These are phyloP conservation scores for Halichoerus grypus DNA, from an alignment of 2,113 vertebrate genomes.

Conservation along the genomic window DNA sequence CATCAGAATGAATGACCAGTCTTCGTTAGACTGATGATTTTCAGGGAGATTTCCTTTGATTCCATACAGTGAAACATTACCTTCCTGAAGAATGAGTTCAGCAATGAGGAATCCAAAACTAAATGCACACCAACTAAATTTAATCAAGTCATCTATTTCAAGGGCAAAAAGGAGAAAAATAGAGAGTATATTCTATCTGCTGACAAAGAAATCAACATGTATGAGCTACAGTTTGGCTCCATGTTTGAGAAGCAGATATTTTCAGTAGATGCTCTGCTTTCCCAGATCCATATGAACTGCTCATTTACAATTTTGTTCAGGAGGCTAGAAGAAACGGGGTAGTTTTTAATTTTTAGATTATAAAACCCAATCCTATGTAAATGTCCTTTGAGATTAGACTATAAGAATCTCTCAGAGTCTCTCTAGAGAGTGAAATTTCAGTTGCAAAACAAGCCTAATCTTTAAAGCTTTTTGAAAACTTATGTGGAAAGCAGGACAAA, in stretches of 20 bases:
- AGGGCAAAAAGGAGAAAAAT: constrained; percentile 69
- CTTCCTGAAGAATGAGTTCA: constrained; percentile 76
- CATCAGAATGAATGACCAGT: constrained; percentile 75
- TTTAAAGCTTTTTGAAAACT: constrained; percentile 51
- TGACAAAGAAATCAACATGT: constrained; percentile 58
- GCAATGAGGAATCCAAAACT: constrained; percentile 75
- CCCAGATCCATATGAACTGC: not conserved
- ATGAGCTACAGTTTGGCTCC: not conserved
- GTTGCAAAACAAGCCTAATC: constrained; percentile 52
- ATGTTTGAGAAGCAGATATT: not conserved
- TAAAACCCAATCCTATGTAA: not conserved
- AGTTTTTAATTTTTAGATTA: not conserved
- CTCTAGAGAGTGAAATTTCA: not conserved
- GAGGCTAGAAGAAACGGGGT: not conserved
- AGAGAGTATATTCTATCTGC: constrained; percentile 2
- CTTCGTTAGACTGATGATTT: constrained; percentile 75
- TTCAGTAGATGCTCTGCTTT: not conserved
- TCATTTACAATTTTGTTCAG: not conserved
- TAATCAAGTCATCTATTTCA: constrained; percentile 74
- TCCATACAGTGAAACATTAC: constrained; percentile 53
- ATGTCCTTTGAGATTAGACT: not conserved
- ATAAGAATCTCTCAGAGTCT: not conserved
- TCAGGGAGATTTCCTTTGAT: constrained; percentile 60
- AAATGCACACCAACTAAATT: constrained; percentile 53
- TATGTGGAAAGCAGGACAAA: constrained; percentile 11